Base-by-base conservation (phyloP, 2,888 invertebrate genomes). In the Caradrina clavipalpis region DNA sequence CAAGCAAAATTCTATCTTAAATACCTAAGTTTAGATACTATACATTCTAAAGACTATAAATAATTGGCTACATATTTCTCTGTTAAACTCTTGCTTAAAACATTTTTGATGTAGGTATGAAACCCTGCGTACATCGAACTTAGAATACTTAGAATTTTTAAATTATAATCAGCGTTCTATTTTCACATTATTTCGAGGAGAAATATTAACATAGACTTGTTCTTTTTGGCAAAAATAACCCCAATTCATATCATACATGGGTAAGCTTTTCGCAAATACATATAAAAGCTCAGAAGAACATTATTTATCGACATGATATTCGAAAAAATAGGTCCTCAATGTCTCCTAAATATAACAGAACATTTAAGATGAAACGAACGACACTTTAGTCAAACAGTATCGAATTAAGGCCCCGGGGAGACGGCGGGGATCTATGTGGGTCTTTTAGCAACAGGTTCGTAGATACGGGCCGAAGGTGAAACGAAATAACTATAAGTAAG, bases 381-480 rank as follows among this genome's bases (percentile, higher is more conserved):
- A 87, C 86, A 89, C 87, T 89, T 90, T 83, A 87, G 82, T 89
- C 79, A 85, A 88, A 88, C 85, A 86, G 87, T 89, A 90, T 89
- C 88, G 88, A 89, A 91, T 92, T 89, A 91, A 85, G 80, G 77
- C 85, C 90, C 84, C 86, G 61, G 67, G 89, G 88, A 42, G 83
- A 15, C 54, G 82, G n/a, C 67, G 76, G 73, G 80, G 82, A 83
- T 87, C 83, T 86, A 50, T 55, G 42, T 70, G 8, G 42, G 51
- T 86, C 84, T 89, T 87, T 62, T 86, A 90, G 93, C 94, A 94
- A 94, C 94, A 94, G 93, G 94, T 94, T 86, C 89, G 88, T 87
- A 89, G 86, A 88, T 90, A 91, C 87, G 89, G 85, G 80, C 76
- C 78, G 58, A 78, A 82, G 74, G 84, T 84, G 64, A 78, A 63